Conservation (phyloP, 2,888 invertebrate species). For the Neoscelio sp. region DNA sequence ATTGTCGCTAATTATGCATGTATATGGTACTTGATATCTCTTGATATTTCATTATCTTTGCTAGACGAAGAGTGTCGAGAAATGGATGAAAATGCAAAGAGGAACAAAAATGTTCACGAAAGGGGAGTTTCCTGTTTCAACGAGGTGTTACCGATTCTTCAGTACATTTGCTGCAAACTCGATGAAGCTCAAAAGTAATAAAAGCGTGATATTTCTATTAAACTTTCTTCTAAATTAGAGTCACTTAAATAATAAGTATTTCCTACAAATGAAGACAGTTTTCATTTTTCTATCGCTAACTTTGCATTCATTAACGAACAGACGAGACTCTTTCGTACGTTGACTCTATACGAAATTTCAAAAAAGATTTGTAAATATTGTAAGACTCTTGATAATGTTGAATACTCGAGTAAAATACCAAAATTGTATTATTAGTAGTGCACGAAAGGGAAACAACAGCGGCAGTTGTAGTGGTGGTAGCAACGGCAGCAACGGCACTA, state of each 20-base stretch:
- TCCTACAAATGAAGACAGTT: too few relatives aligned
- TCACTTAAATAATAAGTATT: too few relatives aligned
- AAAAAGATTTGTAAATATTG: too few relatives aligned
- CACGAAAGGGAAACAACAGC: slow-evolving; percentile 83
- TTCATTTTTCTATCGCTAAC: too few relatives aligned
- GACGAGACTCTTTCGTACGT: too few relatives aligned
- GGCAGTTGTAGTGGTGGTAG: slow-evolving; percentile 25
- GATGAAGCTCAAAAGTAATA: slow-evolving; percentile 92
- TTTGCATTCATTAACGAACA: too few relatives aligned
- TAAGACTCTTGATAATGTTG: too few relatives aligned
- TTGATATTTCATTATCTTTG: slow-evolving; percentile 47
- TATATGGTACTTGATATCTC: too few relatives aligned
- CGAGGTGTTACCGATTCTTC: slow-evolving; percentile 95
- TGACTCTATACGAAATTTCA: too few relatives aligned
- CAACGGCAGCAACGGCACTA: slow-evolving; percentile 59
- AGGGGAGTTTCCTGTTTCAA: slow-evolving; percentile 94
- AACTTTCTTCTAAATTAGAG: not conserved
- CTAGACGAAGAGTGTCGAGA: slow-evolving; percentile 92
- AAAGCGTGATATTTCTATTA: slow-evolving; percentile 75
- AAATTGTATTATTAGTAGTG: slow-evolving; percentile 70
- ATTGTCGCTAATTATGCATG: too few relatives aligned
- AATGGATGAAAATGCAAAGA: slow-evolving; percentile 83
- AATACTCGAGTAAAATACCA: too few relatives aligned
- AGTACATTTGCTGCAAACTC: slow-evolving; percentile 93
- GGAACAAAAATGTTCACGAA: slow-evolving; percentile 83